Percentiles rank a stretch among this genome's conserved stretches.
phyloP scores from a whole-genome alignment of 2,113 vertebrate genomes.

The Microcebus ravelobensis region DNA sequence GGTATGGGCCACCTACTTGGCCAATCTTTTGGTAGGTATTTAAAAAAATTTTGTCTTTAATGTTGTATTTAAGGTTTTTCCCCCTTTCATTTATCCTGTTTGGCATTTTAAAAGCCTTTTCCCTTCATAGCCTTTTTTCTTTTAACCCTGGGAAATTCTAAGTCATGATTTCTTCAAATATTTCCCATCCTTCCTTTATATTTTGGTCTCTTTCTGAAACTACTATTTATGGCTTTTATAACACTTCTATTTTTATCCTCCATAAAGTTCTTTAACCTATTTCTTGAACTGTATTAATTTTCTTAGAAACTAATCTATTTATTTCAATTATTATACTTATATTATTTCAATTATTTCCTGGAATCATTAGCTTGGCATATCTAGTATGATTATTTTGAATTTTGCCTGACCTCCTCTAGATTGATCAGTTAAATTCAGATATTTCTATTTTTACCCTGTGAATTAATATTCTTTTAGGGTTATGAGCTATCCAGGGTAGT shows the following conservation, averaged over 20 bases:
- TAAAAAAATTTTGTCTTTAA: background rate
- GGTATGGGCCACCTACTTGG: too few species aligned
- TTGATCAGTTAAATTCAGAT: background rate
- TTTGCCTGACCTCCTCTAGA: background rate
- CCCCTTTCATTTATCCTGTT: background rate
- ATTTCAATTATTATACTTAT: background rate
- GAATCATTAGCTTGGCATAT: background rate
- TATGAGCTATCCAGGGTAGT: background rate
- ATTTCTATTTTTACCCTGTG: background rate
- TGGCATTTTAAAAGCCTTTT: background rate
- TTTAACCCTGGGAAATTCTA: background rate
- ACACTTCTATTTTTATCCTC: background rate
- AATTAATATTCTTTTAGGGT: background rate
- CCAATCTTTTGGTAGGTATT: background rate
- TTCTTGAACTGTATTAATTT: background rate
- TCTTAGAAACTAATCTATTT: background rate
- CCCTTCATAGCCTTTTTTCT: background rate
- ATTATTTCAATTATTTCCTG: background rate
- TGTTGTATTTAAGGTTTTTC: background rate
- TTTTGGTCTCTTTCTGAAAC: background rate
- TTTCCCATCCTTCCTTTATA: background rate
- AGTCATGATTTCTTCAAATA: background rate
- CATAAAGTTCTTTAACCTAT: background rate
- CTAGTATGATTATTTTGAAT: background rate
- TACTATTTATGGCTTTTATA: background rate